A percentile compares a stretch with the other conserved stretches of the same genome.
These are phyloP conservation scores for Epinephelus awoara DNA, from an alignment of 2,797 vertebrate genomes.

Conservation along the genomic window DNA sequence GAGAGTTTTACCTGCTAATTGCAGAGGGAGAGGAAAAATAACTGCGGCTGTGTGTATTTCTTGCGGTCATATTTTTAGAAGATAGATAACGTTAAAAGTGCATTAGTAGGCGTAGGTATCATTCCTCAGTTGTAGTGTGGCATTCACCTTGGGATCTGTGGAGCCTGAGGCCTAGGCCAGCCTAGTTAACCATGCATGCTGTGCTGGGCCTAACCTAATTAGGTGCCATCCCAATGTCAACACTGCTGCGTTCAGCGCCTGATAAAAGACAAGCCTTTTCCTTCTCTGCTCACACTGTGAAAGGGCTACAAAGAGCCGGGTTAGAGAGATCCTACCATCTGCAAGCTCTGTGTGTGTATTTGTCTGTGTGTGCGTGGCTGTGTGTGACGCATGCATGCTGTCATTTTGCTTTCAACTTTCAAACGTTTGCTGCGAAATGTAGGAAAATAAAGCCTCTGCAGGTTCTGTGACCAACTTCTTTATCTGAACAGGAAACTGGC, in stretches of 20 bases:
- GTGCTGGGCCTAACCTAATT: conserved; percentile 82
- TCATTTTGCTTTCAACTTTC: conserved; percentile 55
- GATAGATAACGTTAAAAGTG: conserved; percentile 54
- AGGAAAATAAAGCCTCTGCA: conserved; percentile 34
- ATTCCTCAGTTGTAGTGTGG: conserved; percentile 61
- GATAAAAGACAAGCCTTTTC: conserved; percentile 78
- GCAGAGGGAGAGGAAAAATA: conserved; percentile 33
- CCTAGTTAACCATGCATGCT: conserved; percentile 82
- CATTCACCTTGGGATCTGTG: conserved; percentile 80
- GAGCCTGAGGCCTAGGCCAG: conserved; percentile 79
- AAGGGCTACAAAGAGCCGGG: conserved; percentile 71
- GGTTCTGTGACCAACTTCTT: conserved; percentile 28
- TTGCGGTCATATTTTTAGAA: conserved; percentile 58
- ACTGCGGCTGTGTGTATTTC: conserved; percentile 16
- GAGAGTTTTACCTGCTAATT: conserved; percentile 47
- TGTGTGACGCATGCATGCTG: conserved; percentile 43
- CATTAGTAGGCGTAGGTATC: conserved; percentile 62
- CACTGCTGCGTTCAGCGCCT: conserved; percentile 76
- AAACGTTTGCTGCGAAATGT: conserved; percentile 37
- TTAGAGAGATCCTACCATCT: conserved; percentile 74
- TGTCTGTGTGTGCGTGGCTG: conserved; percentile 13
- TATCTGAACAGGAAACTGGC: conserved; percentile 16
- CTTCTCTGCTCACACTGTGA: conserved; percentile 72
- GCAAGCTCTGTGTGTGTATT: conserved; percentile 61
- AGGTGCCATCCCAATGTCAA: conserved; percentile 85